Evolutionary conservation across 2,888 invertebrate species (phyloP), one percentile per base, ranked within the genome.

Genomic region (Bruchidius siliquastri): DNA sequence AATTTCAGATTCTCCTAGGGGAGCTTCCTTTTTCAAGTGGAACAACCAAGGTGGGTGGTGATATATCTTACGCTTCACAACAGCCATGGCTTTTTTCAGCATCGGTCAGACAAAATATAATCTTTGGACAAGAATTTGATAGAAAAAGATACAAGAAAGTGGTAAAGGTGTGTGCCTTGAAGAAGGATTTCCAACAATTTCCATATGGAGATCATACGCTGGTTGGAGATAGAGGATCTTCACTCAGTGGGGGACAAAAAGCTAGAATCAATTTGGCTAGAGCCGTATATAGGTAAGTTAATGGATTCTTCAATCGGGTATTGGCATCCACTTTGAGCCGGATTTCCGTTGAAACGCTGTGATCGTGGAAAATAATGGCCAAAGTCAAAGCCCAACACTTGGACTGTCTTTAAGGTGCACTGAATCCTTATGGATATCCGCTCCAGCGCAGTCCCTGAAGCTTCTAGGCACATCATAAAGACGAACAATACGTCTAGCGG

Each of bases 181-280:
- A 90, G 78, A 87, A 87, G 77, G 94, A 94, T 83, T 88, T 94
- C 77, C 88, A 89, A 88, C 90, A 81, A 78, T 90, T 86, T 86
- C 93, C 82, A 85, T 79, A 86, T 21, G 88, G 88, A 0, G 89
- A 90, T 79, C 81, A 86, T 71, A 89, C 89, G 0, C 81, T 88
- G 20, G 88, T 90, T 10, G 89, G 95, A 0, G 95, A 96, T 83
- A 88, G 92, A 74, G 95, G 95, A 18, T 90, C 92, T 72, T 90
- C 92, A 68, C 87, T 96, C 49, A 94, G 93, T 81, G 95, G 95
- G 0, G 95, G 95, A 0, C 95, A 95, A 87, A 91, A 92, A 76
- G 95, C 95, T 0, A 89, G 95, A 75, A 91, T 96, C 70, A 93
- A 92, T 79, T 88, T 95, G 66, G 94, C 93, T 0, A 88, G 95